Evolutionary conservation across 2,113 vertebrate species (phyloP).

Genomic region (Mastomys coucha): DNA sequence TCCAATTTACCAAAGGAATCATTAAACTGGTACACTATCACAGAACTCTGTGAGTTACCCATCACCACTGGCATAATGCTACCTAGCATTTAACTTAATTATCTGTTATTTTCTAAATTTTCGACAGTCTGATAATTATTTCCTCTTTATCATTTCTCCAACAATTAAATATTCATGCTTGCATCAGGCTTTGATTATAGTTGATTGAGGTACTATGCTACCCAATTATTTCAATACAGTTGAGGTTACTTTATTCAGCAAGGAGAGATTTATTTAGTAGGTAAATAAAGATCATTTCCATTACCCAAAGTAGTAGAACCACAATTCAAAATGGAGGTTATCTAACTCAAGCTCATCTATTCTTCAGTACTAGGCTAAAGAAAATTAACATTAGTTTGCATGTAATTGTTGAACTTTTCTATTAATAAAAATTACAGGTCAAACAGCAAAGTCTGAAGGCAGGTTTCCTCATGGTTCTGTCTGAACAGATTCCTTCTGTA

Average conservation of each 20-base stretch:
- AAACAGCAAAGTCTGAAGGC: not conserved
- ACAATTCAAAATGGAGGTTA: not conserved
- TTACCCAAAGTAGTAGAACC: not conserved
- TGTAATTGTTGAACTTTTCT: not conserved
- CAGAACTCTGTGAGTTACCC: not conserved
- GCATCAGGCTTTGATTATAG: not conserved
- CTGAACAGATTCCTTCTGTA: not conserved
- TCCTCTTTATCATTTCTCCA: not conserved
- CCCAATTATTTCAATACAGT: not conserved
- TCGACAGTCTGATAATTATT: not conserved
- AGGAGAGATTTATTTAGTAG: not conserved
- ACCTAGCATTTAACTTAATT: not conserved
- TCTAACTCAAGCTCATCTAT: not conserved
- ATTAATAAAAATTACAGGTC: not conserved
- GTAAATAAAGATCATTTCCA: not conserved
- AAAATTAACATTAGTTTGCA: not conserved
- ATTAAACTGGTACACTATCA: accelerated
- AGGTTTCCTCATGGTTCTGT: not conserved
- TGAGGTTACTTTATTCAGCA: not conserved
- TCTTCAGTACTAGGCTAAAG: not conserved
- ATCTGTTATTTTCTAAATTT: not conserved
- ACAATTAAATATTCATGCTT: not conserved
- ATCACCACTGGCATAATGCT: not conserved
- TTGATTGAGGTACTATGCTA: not conserved
- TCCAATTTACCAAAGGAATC: not conserved